Base-by-base conservation (phyloP, 2,797 vertebrate species). In the Emydoidea blandingii region DNA sequence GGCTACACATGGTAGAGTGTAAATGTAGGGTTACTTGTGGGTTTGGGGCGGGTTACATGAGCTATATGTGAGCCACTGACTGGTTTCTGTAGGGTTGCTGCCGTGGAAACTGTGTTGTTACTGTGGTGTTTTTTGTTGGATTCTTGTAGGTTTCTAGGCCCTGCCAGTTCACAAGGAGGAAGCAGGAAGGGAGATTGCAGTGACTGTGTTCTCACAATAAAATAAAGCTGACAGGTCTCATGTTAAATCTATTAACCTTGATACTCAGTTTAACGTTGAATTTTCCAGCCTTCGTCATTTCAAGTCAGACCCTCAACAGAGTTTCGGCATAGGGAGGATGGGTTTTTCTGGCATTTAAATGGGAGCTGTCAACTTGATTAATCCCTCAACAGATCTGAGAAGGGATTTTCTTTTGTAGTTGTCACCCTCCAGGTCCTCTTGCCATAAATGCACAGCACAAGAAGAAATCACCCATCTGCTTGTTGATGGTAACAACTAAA, bases 341-440 rank as follows among this genome's bases (percentile, higher is more conserved):
- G 68, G 10, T 72, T 72, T 72, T 37, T 41, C 68, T 41, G 68
- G 37, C 68, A 72, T 81, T 85, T 78, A 78, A 25, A 34, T 41
- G 85, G 44, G 81, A 53, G 79, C 81, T 87, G 37, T n/a, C 72
- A 65, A 10, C 14, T 82, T n/a, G 19, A 23, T 47, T 59, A 68
- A 34, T 56, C 62, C 41, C 78, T 91, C 84, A 37, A 12, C 4
- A 81, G 47, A 78, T 27, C 19, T 65, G 83, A 82, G 90, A 85
- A 29, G 52, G 34, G 14, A 50, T 68, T 4, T 2, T 72, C 27
- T 50, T 0, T 0, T 62, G 29, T 23, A n/a, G 65, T 47, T 3
- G 4, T n/a, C 56, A 84, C 1, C 31, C 47, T 79, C 15, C 12
- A 29, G 7, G 76, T 41, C n/a, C 3, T 72, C 68, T 72, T 72